A percentile compares a stretch with the other conserved stretches of the same genome.
phyloP scores from a whole-genome alignment of 2,888 invertebrate genomes.

The Nemapogon koenigi region DNA sequence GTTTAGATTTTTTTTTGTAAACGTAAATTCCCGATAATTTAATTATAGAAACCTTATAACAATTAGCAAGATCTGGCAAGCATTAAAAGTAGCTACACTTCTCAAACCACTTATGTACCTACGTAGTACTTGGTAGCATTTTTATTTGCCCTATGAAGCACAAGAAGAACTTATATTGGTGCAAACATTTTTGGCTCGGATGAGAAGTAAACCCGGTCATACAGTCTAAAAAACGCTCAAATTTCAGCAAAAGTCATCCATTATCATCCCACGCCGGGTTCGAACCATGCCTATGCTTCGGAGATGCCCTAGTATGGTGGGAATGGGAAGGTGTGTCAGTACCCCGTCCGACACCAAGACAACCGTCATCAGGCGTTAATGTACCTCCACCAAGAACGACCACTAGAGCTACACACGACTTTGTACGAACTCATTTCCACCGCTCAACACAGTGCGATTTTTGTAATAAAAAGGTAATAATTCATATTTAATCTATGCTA shows the following conservation, averaged over 20 bases:
- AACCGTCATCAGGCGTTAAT: conserved; percentile 28
- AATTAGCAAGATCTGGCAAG: too few species aligned
- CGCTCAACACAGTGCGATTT: conserved; percentile 91
- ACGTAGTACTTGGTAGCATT: too few species aligned
- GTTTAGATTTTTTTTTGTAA: too few species aligned
- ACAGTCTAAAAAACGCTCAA: too few species aligned
- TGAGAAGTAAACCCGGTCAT: too few species aligned
- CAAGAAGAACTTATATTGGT: too few species aligned
- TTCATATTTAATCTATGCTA: background rate
- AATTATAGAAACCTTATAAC: too few species aligned
- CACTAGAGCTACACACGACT: conserved; percentile 68
- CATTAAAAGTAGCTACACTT: too few species aligned
- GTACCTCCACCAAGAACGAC: conserved; percentile 31
- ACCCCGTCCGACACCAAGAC: conserved; percentile 33
- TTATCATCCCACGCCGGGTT: conserved; percentile 83
- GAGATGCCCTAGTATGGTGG: conserved; percentile 88
- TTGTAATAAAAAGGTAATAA: conserved; percentile 85
- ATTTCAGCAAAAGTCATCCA: conserved; percentile 69
- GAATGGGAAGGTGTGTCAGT: conserved; percentile 66
- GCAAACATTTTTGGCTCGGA: too few species aligned
- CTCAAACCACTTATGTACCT: too few species aligned
- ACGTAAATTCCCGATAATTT: too few species aligned
- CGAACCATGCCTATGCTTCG: conserved; percentile 89
- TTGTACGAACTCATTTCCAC: conserved; percentile 87
- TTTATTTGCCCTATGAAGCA: too few species aligned